A percentile compares a stretch with the other conserved stretches of the same genome.
phyloP scores from a whole-genome alignment of 2,888 invertebrate genomes.

The Cheilosia soror region DNA sequence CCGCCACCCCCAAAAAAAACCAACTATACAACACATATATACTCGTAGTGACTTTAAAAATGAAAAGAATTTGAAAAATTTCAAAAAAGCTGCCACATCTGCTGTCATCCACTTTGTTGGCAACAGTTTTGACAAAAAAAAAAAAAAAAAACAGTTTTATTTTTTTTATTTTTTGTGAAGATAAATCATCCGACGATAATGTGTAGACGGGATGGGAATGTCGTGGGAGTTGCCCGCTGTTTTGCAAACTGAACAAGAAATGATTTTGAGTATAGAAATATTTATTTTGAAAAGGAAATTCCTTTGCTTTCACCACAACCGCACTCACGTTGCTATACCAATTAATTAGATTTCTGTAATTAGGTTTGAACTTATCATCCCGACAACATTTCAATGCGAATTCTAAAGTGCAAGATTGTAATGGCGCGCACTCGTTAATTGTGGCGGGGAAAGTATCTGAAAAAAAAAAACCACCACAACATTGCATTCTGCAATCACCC shows the following conservation, averaged over 20 bases:
- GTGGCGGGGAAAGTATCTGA: background rate
- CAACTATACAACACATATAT: background rate
- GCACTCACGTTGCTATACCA: background rate
- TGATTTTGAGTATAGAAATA: background rate
- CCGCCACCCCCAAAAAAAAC: background rate
- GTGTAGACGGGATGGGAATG: constrained; percentile 49
- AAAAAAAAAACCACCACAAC: too few species aligned
- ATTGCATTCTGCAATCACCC: background rate
- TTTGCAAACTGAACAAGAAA: background rate
- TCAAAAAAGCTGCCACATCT: constrained; percentile 33
- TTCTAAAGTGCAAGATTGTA: constrained; percentile 33
- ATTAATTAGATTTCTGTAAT: constrained; percentile 62
- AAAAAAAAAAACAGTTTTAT: constrained; percentile 51
- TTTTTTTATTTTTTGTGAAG: constrained; percentile 34
- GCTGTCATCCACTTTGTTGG: constrained; percentile 63
- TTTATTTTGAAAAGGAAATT: constrained; percentile 26
- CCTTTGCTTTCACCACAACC: background rate
- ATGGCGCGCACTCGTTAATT: constrained; percentile 1
- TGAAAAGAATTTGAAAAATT: constrained; percentile 34
- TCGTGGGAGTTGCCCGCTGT: constrained; percentile 45
- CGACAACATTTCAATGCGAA: constrained; percentile 60
- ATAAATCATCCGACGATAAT: constrained; percentile 61
- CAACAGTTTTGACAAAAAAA: constrained; percentile 46
- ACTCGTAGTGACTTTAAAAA: background rate
- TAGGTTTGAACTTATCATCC: constrained; percentile 65